phyloP scores from a whole-genome alignment of 2,888 invertebrate species.

The Plebejus melissa region DNA sequence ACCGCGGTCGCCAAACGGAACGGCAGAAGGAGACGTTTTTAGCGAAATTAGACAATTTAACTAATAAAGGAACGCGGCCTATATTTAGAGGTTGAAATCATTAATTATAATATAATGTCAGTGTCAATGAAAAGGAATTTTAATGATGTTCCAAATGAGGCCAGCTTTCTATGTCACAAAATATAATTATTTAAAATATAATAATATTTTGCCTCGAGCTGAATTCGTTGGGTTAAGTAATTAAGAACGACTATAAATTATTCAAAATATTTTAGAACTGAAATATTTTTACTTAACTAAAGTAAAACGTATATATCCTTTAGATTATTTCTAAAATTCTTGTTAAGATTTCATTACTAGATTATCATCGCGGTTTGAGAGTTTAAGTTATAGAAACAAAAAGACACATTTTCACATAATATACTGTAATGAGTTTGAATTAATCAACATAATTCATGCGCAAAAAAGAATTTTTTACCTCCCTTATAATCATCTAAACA shows the following conservation, averaged over 20 bases:
- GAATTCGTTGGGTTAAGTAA: background rate
- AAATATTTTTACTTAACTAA: background rate
- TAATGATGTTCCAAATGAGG: slow-evolving; percentile 8
- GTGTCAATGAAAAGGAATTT: slow-evolving; percentile 1
- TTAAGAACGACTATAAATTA: background rate
- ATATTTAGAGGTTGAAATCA: background rate
- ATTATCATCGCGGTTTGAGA: too few relatives aligned
- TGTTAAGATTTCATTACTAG: too few relatives aligned
- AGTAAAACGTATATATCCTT: background rate
- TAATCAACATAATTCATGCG: background rate
- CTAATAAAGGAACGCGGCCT: too few relatives aligned
- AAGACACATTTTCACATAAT: too few relatives aligned
- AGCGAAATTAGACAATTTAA: too few relatives aligned
- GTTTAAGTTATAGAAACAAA: too few relatives aligned
- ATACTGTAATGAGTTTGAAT: background rate
- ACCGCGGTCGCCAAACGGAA: too few relatives aligned
- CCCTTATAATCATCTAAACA: background rate
- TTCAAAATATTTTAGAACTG: background rate
- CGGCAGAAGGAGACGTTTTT: too few relatives aligned
- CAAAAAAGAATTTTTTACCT: background rate
- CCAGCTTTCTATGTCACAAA: slow-evolving; percentile 9
- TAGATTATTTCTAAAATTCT: background rate
- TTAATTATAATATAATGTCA: background rate
- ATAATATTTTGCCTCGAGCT: background rate
- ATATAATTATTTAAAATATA: background rate